Evolutionary conservation across 2,888 invertebrate species (phyloP), one percentile per base, ranked within the genome.

Genomic region (Deilephila porcellus): DNA sequence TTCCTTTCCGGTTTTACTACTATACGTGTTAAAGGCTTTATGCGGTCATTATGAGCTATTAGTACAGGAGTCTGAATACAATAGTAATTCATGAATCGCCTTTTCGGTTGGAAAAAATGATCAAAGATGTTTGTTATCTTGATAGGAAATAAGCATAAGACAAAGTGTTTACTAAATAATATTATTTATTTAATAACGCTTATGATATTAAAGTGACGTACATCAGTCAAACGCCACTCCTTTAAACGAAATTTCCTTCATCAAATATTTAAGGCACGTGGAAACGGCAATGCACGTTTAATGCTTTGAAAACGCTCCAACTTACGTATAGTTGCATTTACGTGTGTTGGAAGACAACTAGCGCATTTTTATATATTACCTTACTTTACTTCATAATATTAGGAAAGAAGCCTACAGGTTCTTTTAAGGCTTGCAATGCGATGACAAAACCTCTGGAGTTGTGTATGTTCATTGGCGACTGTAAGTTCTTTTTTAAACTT

Each of bases 241-340:
- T 45, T 37, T 25, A 45, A 1, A 25, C 20, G 17, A 67, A 67
- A 67, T 45, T 67, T 20, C 37, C 20, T 20, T 25, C 25, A 63
- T 67, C 37, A 67, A 67, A 20, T 67, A 67, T 67, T 45, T 45
- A 67, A 67, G 64, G 20, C 37, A 45, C 64, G 45, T 67, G 20
- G n/a, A 63, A 32, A 32, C 32, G 29, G 32, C 32, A 67, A 67
- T 52, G 45, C 45, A 45, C 63, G 34, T 45, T 67, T 37, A 45
- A 45, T 67, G 45, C 25, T 67, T 67, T 20, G 37, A 11, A 17
- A 56, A n/a, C 56, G 37, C 34, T 8, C n/a, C 64, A n/a, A 37
- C 64, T 45, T 63, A 19, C 37, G 29, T n/a, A 64, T 37, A 34
- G 37, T 14, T 67, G 45, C 45, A 25, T 20, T 67, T 67, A 67